Evolutionary conservation across 2,888 invertebrate genomes (phyloP).

Genomic region (Scaptomyza parva): DNA sequence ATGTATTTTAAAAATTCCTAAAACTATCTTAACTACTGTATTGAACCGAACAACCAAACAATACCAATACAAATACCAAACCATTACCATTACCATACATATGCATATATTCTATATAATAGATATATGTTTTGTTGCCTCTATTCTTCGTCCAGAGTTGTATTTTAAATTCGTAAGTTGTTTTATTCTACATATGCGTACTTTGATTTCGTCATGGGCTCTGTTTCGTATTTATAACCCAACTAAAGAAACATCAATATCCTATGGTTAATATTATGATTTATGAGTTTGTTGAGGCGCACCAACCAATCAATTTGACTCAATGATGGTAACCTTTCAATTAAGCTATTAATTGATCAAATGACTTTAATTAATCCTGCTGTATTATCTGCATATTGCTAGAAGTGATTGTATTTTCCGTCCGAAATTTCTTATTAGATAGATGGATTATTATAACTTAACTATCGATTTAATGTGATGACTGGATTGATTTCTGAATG

Average conservation of each 20-base stretch:
- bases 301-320: neutral
- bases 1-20: constrained; percentile 57
- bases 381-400: neutral
- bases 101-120: constrained; percentile 29
- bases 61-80: constrained; percentile 38
- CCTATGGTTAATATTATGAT: constrained; percentile 12
- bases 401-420: constrained; percentile 2
- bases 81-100: constrained; percentile 33
- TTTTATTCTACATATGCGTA: constrained; percentile 35
- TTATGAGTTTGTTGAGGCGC: constrained; percentile 15
- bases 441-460: neutral
- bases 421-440: constrained; percentile 11
- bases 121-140: constrained; percentile 42
- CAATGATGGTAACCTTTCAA: constrained; percentile 6
- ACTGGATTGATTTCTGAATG: neutral
- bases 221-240: constrained; percentile 80
- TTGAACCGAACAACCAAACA: constrained; percentile 32
- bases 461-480: neutral
- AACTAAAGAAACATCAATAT: constrained; percentile 24
- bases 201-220: constrained; percentile 50
- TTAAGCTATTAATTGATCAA: neutral
- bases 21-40: constrained; percentile 44
- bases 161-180: constrained; percentile 39
- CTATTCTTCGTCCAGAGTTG: constrained; percentile 40
- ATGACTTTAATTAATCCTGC: neutral